Evolutionary conservation across 1,140 invertebrate genomes (phyloP).

Genomic region (Microplitis demolitor): DNA sequence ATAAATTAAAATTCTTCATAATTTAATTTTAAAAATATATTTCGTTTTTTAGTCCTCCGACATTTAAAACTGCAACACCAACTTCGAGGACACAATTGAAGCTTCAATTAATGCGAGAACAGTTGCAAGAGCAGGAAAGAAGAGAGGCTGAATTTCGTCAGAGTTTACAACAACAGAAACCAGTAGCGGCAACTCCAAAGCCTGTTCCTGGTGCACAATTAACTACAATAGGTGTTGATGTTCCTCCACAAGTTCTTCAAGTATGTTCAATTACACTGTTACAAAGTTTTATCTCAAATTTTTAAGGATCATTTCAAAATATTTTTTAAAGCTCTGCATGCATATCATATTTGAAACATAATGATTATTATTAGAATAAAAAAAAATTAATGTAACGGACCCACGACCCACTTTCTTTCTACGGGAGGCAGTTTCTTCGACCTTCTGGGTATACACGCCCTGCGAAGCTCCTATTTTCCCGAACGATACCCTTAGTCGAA

Average conservation of each 20-base stretch:
- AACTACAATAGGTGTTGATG: constrained; percentile 70
- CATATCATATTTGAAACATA: too few relatives aligned
- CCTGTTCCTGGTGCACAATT: constrained; percentile 64
- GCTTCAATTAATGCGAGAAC: constrained; percentile 83
- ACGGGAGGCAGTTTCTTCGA: too few relatives aligned
- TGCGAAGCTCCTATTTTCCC: too few relatives aligned
- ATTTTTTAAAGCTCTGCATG: too few relatives aligned
- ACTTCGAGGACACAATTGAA: constrained; percentile 84
- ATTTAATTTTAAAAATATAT: not conserved
- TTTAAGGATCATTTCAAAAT: too few relatives aligned
- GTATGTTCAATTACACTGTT: constrained; percentile 54
- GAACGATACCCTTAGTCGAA: too few relatives aligned
- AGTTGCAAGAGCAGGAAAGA: constrained; percentile 76
- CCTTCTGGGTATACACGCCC: too few relatives aligned
- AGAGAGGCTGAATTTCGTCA: constrained; percentile 62
- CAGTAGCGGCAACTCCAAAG: constrained; percentile 60
- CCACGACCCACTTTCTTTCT: too few relatives aligned
- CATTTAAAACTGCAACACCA: constrained; percentile 78
- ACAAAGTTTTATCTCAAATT: not conserved
- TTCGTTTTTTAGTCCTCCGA: constrained; percentile 74
- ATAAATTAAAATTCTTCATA: not conserved
- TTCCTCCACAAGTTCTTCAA: constrained; percentile 81
- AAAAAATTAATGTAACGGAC: too few relatives aligned
- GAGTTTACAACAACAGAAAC: constrained; percentile 64
- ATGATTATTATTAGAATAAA: too few relatives aligned